Evolutionary conservation across 2,113 vertebrate genomes (phyloP), one percentile per base, ranked within the genome.

Genomic region (Microcebus lehilahytsara): DNA sequence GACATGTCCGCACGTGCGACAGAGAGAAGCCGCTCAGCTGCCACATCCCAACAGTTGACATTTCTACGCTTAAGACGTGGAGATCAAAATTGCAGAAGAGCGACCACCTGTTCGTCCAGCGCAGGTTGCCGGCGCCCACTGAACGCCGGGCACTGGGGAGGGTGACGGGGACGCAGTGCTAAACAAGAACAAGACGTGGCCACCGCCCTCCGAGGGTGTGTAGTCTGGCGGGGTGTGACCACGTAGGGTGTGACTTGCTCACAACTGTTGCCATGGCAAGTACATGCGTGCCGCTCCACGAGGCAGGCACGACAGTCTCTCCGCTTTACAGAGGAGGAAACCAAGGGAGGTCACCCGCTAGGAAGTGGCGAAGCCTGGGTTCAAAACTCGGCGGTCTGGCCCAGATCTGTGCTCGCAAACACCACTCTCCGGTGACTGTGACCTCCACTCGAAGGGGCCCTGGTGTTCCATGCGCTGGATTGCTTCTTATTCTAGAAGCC

Each of bases 1-100:
- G 19, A 49, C 6, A 23, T 0, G 1, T 40, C n/a, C 11, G 17
- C 0, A 1, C 34, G 9, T 0, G 19, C 6, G 0, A 17, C 27
- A 60, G 9, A 30, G 46, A 42, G 16, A 20, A n/a, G 23, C 10
- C 1, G 0, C 56, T 22, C 9, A 6, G 5, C 51, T 6, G 3
- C 64, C 56, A 17, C 30, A 56, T 32, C 42, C 27, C 20, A n/a
- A 49, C 14, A 62, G 23, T 23, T 42, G 49, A 46, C 16, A 53
- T 40, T 0, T 25, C 51, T 49, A 19, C 75, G 51, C 40, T 30
- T 27, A 16, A n/a, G 95, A 87, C 58, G 42, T 20, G 17, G 6
- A 32, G 32, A 49, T 72, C 14, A 67, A 49, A 66, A 22, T 79
- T 40, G 66, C 62, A 93, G 34, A 30, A 23, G 17, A 53, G 51